A percentile compares a stretch with the other conserved stretches of the same genome.
These are phyloP conservation scores for Myripristis murdjan DNA, from an alignment of 2,797 vertebrate species.

Conservation along the genomic window DNA sequence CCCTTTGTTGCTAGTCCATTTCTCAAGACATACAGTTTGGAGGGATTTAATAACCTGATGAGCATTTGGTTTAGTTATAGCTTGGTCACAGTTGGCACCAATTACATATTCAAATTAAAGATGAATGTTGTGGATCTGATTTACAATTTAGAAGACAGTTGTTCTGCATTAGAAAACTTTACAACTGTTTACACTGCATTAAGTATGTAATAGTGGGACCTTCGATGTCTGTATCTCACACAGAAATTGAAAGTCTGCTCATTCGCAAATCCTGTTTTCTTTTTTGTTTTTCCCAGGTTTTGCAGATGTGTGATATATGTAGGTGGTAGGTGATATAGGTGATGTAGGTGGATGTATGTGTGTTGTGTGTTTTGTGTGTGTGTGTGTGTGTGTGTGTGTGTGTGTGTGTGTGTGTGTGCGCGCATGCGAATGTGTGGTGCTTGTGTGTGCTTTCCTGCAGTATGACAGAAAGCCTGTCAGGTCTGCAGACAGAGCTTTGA, in stretches of 20 bases:
- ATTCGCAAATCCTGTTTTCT: background rate
- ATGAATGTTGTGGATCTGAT: conserved; percentile 36
- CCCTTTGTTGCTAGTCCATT: conserved; percentile 50
- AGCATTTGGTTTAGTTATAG: conserved; percentile 55
- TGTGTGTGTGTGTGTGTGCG: conserved; percentile 33
- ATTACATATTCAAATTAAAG: conserved; percentile 41
- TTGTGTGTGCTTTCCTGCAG: conserved; percentile 50
- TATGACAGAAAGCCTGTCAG: conserved; percentile 80
- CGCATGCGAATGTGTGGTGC: too few species aligned
- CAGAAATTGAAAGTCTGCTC: background rate
- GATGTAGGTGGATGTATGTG: background rate
- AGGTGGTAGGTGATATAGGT: too few species aligned
- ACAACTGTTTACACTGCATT: too few species aligned
- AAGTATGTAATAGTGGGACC: too few species aligned
- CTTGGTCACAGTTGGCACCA: conserved; percentile 45
- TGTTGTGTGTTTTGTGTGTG: background rate
- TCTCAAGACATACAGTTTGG: conserved; percentile 42
- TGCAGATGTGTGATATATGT: background rate
- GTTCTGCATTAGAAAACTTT: conserved; percentile 25
- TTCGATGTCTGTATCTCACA: background rate
- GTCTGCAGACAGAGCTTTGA: conserved; percentile 78
- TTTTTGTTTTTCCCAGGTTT: background rate
- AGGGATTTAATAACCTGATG: conserved; percentile 53
- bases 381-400: conserved; percentile 22
- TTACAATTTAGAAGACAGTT: conserved; percentile 51